These are phyloP conservation scores for Microctenopoma lineatum DNA, from an alignment of 2,797 vertebrate genomes.

Conservation along the genomic window DNA sequence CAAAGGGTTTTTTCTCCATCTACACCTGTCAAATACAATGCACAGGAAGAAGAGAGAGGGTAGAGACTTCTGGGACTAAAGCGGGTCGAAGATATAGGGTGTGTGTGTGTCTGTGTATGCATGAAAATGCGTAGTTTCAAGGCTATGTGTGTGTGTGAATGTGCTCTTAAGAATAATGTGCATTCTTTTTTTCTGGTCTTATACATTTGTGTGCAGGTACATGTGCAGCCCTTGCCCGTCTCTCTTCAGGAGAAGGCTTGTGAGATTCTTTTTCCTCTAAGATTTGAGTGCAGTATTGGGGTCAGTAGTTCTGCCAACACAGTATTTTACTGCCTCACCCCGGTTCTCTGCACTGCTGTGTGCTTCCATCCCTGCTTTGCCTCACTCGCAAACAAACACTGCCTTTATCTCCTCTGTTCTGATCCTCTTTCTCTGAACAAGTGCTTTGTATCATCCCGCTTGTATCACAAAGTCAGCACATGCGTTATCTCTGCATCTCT, in stretches of 20 bases:
- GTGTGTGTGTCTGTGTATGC: not conserved
- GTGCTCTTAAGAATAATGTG: slow-evolving; percentile 16
- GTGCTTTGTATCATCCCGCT: slow-evolving; percentile 61
- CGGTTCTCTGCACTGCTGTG: slow-evolving; percentile 57
- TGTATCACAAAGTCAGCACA: slow-evolving; percentile 71
- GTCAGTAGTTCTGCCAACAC: slow-evolving; percentile 75
- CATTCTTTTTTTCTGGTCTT: slow-evolving; percentile 30
- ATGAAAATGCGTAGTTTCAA: slow-evolving; percentile 16
- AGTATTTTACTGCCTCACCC: slow-evolving; percentile 65
- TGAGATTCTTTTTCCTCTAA: slow-evolving; percentile 30
- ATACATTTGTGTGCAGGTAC: slow-evolving; percentile 35
- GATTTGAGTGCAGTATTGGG: slow-evolving; percentile 71
- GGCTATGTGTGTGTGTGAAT: slow-evolving; percentile 2
- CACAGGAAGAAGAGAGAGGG: slow-evolving; percentile 36
- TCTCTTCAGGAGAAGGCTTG: slow-evolving; percentile 43
- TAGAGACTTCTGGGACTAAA: slow-evolving; percentile 49
- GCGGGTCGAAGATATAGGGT: slow-evolving; percentile 35
- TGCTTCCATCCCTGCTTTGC: slow-evolving; percentile 61
- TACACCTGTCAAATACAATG: slow-evolving; percentile 57
- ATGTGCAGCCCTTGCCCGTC: slow-evolving; percentile 39
- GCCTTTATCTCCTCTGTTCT: slow-evolving; percentile 60
- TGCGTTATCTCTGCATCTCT: slow-evolving; percentile 66
- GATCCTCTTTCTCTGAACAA: slow-evolving; percentile 71
- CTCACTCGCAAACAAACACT: slow-evolving; percentile 56
- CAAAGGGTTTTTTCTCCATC: slow-evolving; percentile 46